Evolutionary conservation across 2,113 vertebrate species (phyloP).

Genomic region (Eubucco bourcierii): DNA sequence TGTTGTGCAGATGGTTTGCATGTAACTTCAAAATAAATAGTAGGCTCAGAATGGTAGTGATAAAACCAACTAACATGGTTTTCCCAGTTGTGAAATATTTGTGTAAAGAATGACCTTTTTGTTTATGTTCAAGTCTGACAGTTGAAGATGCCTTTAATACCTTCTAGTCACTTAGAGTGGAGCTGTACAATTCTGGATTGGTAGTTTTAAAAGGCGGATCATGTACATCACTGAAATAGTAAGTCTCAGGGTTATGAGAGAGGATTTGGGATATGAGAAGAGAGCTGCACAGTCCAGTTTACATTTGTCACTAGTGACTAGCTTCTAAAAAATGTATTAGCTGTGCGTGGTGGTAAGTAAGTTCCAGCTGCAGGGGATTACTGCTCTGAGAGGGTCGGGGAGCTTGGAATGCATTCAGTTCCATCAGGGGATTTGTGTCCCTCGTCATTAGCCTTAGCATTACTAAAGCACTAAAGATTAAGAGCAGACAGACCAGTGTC

Average conservation of each 20-base stretch:
- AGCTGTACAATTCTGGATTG: constrained; percentile 63
- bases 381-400: constrained; percentile 87
- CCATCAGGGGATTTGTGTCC: constrained; percentile 86
- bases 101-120: constrained; percentile 78
- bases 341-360: constrained; percentile 87
- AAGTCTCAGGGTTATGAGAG: constrained; percentile 69
- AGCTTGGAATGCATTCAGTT: constrained; percentile 91
- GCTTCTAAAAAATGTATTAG: constrained; percentile 95
- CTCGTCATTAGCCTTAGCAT: constrained; percentile 81
- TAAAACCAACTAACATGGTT: constrained; percentile 72
- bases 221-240: constrained; percentile 76
- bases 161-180: constrained; percentile 77
- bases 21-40: constrained; percentile 79
- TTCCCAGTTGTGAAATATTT: constrained; percentile 79
- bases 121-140: constrained; percentile 78
- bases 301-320: constrained; percentile 92
- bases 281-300: constrained; percentile 79
- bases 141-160: constrained; percentile 80
- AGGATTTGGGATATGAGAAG: constrained; percentile 69
- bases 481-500: constrained; percentile 82
- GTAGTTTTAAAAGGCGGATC: constrained; percentile 76
- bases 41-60: constrained; percentile 67
- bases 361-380: constrained; percentile 99
- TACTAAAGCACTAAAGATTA: constrained; percentile 80
- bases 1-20: constrained; percentile 64